Evolutionary conservation across 2,797 vertebrate genomes (phyloP), one percentile per base, ranked within the genome.

Genomic region (Hirundo rustica): DNA sequence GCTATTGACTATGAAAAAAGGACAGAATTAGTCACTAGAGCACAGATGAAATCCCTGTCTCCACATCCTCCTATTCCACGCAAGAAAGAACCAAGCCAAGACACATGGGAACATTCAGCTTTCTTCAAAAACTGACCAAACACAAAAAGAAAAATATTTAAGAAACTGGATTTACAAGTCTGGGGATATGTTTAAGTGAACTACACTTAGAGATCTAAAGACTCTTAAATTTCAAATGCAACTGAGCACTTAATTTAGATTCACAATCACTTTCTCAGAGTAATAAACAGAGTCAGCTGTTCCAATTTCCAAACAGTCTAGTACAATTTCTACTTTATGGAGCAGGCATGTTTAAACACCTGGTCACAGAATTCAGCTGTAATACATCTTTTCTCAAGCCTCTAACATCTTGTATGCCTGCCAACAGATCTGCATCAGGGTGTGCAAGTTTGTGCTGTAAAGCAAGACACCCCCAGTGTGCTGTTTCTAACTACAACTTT

Each of bases 1-100:
- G 99, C 99, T 97, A 99, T 98, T 4, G 99, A 99, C 99, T 99
- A 96, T 13, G 44, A 78, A 66, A 40, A 87, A 84, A 65, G 64
- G 38, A 4, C 58, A 84, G 38, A 84, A 81, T 90, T 57, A 86
- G 53, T 92, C 29, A 71, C 42, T 4, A 82, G 29, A 42, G 45
- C 30, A 50, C 25, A 65, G 36, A 79, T 45, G 26, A 87, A 85
- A 86, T 51, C 30, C n/a, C 47, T 51, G 36, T 61, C 61, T 70
- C 64, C 57, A 30, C 15, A 42, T 47, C 27, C 21, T 81, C 50
- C 51, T n/a, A 67, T 10, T 36, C 53, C 36, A 42, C 1, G 5
- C 32, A 40, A 55, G 55, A 53, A 78, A 32, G 22, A 53, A 67
- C 1, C 17, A 30, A 53, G 60, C 27, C 44, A 68, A 50, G 47